Percentiles rank a stretch among this genome's conserved stretches.
Conservation (phyloP, 1,140 invertebrate genomes). For the Ericerus pela region DNA sequence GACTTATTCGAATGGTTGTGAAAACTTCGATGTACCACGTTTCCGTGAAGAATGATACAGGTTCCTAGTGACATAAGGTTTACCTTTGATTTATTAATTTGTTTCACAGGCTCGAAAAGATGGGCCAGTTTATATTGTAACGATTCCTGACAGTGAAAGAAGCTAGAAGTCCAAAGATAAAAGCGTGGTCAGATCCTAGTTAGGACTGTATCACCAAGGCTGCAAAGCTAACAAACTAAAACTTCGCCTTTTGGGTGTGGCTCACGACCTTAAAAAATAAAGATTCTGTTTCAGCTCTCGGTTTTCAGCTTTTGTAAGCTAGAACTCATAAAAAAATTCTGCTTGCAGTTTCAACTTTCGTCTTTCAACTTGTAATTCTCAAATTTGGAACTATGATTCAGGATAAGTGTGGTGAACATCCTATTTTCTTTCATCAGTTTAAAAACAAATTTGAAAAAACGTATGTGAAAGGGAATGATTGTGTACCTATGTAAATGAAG, state of each 20-base stretch:
- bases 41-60: conserved; percentile 77
- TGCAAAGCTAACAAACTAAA: too few species aligned
- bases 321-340: too few species aligned
- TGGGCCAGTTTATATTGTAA: not conserved
- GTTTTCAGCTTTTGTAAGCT: too few species aligned
- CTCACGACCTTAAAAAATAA: not conserved
- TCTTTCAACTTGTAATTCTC: too few species aligned
- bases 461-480: too few species aligned
- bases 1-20: conserved; percentile 64
- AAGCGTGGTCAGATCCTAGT: too few species aligned
- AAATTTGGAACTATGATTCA: too few species aligned
- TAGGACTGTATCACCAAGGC: not conserved
- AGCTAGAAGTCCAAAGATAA: not conserved
- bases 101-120: not conserved
- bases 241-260: not conserved
- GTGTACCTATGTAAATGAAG: too few species aligned
- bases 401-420: too few species aligned
- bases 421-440: too few species aligned
- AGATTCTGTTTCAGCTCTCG: not conserved
- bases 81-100: not conserved
- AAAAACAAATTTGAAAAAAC: too few species aligned
- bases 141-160: not conserved
- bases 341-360: too few species aligned
- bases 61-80: conserved; percentile 45
- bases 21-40: conserved; percentile 85